Percentiles rank a stretch among this genome's conserved stretches.
These are phyloP conservation scores for Calameuta pallipes DNA, from an alignment of 2,888 invertebrate genomes.

Conservation along the genomic window DNA sequence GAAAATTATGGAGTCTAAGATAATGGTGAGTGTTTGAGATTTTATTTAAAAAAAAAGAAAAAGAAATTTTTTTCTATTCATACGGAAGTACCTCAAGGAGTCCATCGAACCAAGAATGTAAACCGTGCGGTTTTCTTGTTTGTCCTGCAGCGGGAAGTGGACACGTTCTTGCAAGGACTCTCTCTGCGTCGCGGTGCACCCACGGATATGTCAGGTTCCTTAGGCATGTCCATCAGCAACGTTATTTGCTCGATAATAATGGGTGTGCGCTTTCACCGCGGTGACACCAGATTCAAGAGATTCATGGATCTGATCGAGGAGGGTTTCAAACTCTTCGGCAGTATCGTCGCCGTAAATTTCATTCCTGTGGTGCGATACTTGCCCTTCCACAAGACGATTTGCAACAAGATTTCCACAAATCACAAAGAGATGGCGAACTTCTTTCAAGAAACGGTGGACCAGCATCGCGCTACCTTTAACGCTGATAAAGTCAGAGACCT, in stretches of 20 bases:
- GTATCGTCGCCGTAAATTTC: conserved; percentile 85
- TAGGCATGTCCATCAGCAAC: conserved; percentile 87
- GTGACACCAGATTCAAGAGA: conserved; percentile 80
- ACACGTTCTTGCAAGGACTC: conserved; percentile 77
- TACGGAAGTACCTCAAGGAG: neutral
- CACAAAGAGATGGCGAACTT: conserved; percentile 87
- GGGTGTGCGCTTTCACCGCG: conserved; percentile 85
- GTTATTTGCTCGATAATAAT: conserved; percentile 92
- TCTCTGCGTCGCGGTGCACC: conserved; percentile 75
- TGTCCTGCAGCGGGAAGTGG: conserved; percentile 74
- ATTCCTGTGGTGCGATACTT: conserved; percentile 80
- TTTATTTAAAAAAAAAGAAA: conserved; percentile 29
- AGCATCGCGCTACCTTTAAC: conserved; percentile 83
- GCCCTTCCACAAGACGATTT: conserved; percentile 69
- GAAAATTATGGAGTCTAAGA: conserved; percentile 84
- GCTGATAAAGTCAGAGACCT: conserved; percentile 82
- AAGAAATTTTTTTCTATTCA: neutral
- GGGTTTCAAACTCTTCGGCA: conserved; percentile 88
- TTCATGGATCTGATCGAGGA: conserved; percentile 91
- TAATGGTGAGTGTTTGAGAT: conserved; percentile 74
- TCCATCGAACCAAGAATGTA: neutral
- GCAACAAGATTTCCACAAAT: conserved; percentile 74
- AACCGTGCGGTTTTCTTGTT: conserved; percentile 17
- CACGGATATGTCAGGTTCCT: conserved; percentile 78
- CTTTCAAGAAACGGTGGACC: conserved; percentile 85